A percentile compares a stretch with the other conserved stretches of the same genome.
These are phyloP conservation scores for Chelon auratus DNA, from an alignment of 2,797 vertebrate genomes.

Conservation along the genomic window DNA sequence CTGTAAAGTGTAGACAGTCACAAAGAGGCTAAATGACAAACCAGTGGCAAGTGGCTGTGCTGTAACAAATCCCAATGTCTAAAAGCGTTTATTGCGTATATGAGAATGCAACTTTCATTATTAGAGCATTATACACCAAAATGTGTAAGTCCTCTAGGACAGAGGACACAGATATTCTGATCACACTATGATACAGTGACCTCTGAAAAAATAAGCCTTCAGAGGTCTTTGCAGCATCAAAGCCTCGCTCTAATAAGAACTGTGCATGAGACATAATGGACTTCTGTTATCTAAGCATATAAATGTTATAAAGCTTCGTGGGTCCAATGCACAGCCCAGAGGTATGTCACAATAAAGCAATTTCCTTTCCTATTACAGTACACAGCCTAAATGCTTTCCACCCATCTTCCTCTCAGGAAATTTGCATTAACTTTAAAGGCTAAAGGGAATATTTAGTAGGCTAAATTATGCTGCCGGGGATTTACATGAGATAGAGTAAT, in stretches of 20 bases:
- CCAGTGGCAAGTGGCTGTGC: too few relatives aligned
- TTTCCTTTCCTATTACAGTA: conserved; percentile 48
- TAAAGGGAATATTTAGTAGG: conserved; percentile 47
- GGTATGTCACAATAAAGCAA: conserved; percentile 39
- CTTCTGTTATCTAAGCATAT: conserved; percentile 49
- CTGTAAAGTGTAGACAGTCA: too few relatives aligned
- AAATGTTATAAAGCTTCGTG: conserved; percentile 49
- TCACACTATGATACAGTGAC: conserved; percentile 27
- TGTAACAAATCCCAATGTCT: too few relatives aligned
- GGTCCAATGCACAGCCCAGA: conserved; percentile 38
- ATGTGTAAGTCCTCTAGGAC: conserved; percentile 1
- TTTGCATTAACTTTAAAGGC: conserved; percentile 54
- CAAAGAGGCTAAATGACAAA: too few relatives aligned
- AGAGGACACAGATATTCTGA: conserved; percentile 30
- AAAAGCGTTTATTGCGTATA: neutral
- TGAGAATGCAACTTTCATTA: neutral
- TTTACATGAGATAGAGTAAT: conserved; percentile 46
- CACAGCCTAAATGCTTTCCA: conserved; percentile 28
- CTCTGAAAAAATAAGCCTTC: conserved; percentile 41
- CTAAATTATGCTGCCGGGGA: conserved; percentile 55
- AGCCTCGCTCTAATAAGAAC: conserved; percentile 41
- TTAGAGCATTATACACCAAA: neutral
- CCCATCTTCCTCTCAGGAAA: conserved; percentile 30
- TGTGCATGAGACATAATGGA: conserved; percentile 48
- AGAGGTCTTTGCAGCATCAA: conserved; percentile 36